Evolutionary conservation across 2,113 vertebrate genomes (phyloP).

Genomic region (Dryoscopus gambensis): DNA sequence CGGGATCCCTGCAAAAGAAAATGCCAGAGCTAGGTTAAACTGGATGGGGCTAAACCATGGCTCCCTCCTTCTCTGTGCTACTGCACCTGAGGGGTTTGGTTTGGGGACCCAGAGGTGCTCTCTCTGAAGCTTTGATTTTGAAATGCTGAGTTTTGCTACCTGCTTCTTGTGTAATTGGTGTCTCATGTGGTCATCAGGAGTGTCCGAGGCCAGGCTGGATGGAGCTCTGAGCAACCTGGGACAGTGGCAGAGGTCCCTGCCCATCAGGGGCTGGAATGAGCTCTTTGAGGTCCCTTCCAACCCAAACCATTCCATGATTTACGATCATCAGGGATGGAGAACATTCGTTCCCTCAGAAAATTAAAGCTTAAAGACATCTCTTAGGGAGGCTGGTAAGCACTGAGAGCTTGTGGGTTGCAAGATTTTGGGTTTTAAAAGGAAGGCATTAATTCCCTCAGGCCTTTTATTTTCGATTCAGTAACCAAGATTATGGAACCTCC

Average conservation of each 20-base stretch:
- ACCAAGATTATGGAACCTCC: constrained; percentile 84
- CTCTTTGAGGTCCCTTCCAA: background rate
- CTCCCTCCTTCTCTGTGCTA: background rate
- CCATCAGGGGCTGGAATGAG: background rate
- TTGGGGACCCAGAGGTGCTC: background rate
- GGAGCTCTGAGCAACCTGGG: background rate
- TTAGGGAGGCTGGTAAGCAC: background rate
- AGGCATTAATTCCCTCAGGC: background rate
- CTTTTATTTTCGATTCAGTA: background rate
- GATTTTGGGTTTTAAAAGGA: background rate
- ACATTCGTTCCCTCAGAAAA: background rate
- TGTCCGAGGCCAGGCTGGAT: background rate
- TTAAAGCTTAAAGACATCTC: background rate
- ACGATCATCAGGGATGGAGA: accelerated
- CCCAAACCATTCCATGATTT: background rate
- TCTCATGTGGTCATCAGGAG: background rate
- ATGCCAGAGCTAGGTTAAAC: background rate
- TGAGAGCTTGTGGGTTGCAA: background rate
- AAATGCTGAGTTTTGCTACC: background rate
- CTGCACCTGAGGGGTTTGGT: background rate
- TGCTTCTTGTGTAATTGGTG: background rate
- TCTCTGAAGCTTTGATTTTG: background rate
- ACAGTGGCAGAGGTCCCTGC: background rate
- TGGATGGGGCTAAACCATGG: background rate
- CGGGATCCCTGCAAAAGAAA: background rate